Evolutionary conservation across 37 sponge, comb jelly and placozoan genomes (phyloP).

Genomic region (Agelas oroides): DNA sequence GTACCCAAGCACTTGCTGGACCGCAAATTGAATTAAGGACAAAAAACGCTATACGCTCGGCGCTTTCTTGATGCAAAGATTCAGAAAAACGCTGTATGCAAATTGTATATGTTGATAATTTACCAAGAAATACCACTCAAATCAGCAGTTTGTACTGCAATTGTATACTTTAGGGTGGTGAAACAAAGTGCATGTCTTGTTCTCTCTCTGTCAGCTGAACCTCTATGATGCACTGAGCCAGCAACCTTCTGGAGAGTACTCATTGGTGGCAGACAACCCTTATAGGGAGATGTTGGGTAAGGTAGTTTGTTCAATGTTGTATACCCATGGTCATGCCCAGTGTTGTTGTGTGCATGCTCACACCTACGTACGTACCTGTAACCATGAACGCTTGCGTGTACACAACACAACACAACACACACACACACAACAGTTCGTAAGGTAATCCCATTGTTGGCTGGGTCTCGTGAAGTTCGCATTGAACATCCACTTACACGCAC

Average conservation of each 20-base stretch:
- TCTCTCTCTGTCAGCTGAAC: slow-evolving; percentile 52
- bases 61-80: no score
- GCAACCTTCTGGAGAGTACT: slow-evolving; percentile 33
- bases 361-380: no score
- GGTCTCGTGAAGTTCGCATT: slow-evolving; percentile 56
- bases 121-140: no score
- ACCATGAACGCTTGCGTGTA: neutral
- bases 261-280: slow-evolving; percentile 28
- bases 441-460: slow-evolving; percentile 75
- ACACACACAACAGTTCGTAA: slow-evolving; percentile 53
- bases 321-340: no score
- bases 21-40: no score
- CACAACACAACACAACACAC: neutral
- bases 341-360: no score
- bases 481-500: slow-evolving; percentile 56
- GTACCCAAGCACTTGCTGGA: no score
- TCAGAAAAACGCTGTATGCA: no score
- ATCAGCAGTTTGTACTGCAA: neutral
- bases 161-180: no score
- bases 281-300: slow-evolving; percentile 67
- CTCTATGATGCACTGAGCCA: slow-evolving; percentile 63
- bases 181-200: no score
- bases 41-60: no score
- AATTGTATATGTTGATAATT: no score
- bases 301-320: neutral